Percentiles rank a stretch among this genome's conserved stretches.
Evolutionary conservation across 2,797 vertebrate genomes (phyloP).

Genomic region (Melopsittacus undulatus): DNA sequence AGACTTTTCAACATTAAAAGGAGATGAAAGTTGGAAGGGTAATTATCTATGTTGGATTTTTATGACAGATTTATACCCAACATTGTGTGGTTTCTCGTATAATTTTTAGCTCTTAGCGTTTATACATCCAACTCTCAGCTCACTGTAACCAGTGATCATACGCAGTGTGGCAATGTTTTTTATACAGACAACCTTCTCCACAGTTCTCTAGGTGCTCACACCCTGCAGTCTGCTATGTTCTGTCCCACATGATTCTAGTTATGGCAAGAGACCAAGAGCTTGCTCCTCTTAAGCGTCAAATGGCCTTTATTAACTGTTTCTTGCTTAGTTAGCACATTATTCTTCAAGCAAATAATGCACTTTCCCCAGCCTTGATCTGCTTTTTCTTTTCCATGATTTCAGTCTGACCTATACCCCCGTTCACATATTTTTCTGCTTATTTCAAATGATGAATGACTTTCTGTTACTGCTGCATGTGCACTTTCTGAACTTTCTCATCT

Average conservation of each 20-base stretch:
- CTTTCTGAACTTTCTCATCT: conserved; percentile 7
- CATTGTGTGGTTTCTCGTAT: background rate
- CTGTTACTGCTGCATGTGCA: background rate
- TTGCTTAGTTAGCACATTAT: background rate
- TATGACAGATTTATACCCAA: background rate
- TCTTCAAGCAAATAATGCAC: background rate
- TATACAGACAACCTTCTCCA: background rate
- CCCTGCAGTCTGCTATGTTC: background rate
- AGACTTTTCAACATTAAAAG: background rate
- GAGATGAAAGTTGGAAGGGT: background rate
- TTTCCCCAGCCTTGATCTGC: background rate
- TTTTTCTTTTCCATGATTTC: background rate
- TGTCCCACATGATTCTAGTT: background rate
- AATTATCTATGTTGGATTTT: background rate
- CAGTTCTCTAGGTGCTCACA: background rate
- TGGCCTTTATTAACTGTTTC: background rate
- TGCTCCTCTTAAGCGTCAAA: background rate
- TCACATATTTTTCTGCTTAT: conserved; percentile 6
- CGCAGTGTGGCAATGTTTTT: fast-evolving
- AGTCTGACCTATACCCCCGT: background rate
- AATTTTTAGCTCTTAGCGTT: background rate
- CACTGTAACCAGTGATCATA: background rate
- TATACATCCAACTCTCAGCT: background rate
- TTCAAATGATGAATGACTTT: background rate
- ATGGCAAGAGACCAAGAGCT: background rate